These are phyloP conservation scores for Myopa tessellatipennis DNA, from an alignment of 2,888 invertebrate genomes.

Conservation along the genomic window DNA sequence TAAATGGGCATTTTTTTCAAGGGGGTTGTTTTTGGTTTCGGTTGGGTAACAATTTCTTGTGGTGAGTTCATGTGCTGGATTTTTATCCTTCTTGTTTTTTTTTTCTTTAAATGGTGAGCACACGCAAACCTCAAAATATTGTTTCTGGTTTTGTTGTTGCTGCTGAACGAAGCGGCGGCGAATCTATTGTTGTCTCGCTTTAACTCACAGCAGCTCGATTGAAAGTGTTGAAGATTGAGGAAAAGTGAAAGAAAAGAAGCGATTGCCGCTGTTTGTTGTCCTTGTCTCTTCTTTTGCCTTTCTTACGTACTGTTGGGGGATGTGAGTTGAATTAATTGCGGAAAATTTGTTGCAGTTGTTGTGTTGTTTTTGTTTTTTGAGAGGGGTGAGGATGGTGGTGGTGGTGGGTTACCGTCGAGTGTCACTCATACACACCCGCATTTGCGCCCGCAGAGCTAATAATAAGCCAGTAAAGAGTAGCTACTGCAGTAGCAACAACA, in stretches of 20 bases:
- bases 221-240: background rate
- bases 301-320: background rate
- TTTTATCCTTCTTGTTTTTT: background rate
- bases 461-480: background rate
- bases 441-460: slow-evolving; percentile 37
- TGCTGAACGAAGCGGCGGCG: background rate
- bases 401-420: slow-evolving; percentile 41
- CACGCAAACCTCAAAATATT: background rate
- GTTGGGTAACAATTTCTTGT: background rate
- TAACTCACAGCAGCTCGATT: slow-evolving; percentile 2
- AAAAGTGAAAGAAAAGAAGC: background rate
- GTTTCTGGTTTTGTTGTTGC: background rate
- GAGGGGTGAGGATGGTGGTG: slow-evolving; percentile 43
- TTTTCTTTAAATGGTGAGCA: background rate
- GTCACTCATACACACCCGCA: slow-evolving; percentile 57
- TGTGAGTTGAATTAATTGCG: too few relatives aligned
- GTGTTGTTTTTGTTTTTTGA: slow-evolving; percentile 45
- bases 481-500: background rate
- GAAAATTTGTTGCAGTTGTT: background rate
- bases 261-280: background rate
- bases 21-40: slow-evolving; percentile 42
- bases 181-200: slow-evolving; percentile 44
- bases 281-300: slow-evolving; percentile 18
- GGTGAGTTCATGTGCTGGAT: too few relatives aligned
- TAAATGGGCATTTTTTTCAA: background rate